phyloP scores from a whole-genome alignment of 37 sponge, comb jelly and placozoan species.

The Dysidea cf. avara region DNA sequence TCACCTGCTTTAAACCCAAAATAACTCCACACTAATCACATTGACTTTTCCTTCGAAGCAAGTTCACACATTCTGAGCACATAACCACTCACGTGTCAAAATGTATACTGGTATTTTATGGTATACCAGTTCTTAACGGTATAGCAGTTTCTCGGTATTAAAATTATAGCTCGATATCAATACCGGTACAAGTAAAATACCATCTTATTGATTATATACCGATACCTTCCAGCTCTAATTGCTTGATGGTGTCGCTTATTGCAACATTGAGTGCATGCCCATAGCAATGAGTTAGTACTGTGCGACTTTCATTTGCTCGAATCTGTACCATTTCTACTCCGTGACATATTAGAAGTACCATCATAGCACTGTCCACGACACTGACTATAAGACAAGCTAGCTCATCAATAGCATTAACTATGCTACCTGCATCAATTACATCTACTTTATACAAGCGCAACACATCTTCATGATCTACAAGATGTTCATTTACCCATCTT shows the following conservation, averaged over 20 bases:
- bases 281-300: background rate
- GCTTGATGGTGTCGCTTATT: constrained; percentile 35
- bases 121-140: no score
- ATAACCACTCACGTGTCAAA: no score
- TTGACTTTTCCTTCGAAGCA: no score
- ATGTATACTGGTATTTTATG: no score
- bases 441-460: constrained; percentile 37
- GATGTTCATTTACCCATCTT: constrained; percentile 34
- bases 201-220: no score
- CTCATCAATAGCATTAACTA: constrained; percentile 21
- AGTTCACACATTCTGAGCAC: no score
- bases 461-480: constrained; percentile 39
- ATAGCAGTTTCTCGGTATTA: no score
- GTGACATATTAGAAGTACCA: constrained; percentile 43
- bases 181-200: no score
- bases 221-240: no score
- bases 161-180: no score
- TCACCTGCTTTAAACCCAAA: no score
- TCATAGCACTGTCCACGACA: constrained; percentile 59
- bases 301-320: constrained; percentile 21
- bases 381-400: constrained; percentile 4
- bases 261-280: constrained; percentile 21
- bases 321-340: constrained; percentile 35
- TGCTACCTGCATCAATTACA: constrained; percentile 24
- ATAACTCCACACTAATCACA: no score